Conservation (phyloP, 2,888 invertebrate genomes). For the Dynastes hyllus region DNA sequence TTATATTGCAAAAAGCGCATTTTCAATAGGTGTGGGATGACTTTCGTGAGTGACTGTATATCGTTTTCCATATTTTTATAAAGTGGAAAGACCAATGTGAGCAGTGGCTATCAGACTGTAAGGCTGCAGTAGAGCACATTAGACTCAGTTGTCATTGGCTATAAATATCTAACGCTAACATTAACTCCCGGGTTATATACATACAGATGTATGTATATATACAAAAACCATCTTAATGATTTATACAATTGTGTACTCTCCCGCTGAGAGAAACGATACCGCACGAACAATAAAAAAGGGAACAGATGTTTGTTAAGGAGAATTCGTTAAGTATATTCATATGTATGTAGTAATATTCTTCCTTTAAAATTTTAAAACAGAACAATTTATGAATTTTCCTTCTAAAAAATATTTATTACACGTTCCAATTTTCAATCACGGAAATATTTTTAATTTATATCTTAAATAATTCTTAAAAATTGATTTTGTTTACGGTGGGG, state of each 20-base stretch:
- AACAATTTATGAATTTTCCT: too few species aligned
- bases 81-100: too few species aligned
- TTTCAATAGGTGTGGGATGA: too few species aligned
- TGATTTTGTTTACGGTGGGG: too few species aligned
- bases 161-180: constrained; percentile 41
- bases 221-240: constrained; percentile 37
- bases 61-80: too few species aligned
- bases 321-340: constrained; percentile 15
- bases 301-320: neutral
- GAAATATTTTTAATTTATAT: too few species aligned
- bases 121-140: constrained; percentile 3
- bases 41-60: too few species aligned
- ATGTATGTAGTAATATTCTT: neutral
- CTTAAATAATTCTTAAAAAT: too few species aligned
- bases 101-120: neutral
- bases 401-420: too few species aligned
- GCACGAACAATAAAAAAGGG: neutral
- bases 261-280: constrained; percentile 36
- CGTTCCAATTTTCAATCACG: too few species aligned
- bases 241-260: constrained; percentile 43
- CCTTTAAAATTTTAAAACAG: neutral
- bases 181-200: constrained; percentile 21
- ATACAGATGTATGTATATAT: constrained; percentile 13
- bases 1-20: too few species aligned
- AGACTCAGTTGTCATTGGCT: constrained; percentile 45